Conservation (phyloP, 1,140 invertebrate species). For the Drosophila simulans region DNA sequence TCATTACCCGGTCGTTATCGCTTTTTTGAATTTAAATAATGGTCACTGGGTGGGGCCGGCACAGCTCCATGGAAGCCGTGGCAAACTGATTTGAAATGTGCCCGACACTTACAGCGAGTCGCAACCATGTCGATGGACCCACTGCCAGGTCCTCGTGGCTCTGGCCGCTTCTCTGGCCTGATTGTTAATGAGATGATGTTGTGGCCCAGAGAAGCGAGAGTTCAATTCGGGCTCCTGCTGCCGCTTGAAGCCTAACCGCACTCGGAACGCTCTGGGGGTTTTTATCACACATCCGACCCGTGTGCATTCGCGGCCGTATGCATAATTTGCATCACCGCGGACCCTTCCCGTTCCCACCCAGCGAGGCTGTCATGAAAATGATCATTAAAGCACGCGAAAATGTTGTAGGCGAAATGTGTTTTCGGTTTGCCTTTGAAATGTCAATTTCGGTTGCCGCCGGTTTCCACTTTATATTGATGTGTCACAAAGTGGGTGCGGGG, state of each 20-base stretch:
- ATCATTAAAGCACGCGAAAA: conserved; percentile 71
- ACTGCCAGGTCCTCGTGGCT: background rate
- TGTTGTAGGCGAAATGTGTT: conserved; percentile 72
- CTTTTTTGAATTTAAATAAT: conserved; percentile 79
- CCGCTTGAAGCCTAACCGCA: conserved; percentile 30
- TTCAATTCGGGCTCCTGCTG: conserved; percentile 6
- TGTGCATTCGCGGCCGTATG: conserved; percentile 57
- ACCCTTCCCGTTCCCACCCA: background rate
- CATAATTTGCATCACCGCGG: conserved; percentile 54
- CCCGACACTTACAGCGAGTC: conserved; percentile 46
- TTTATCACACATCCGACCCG: conserved; percentile 74
- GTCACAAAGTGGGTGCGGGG: background rate
- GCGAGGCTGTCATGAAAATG: conserved; percentile 42
- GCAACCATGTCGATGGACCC: conserved; percentile 21
- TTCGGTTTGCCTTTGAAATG: conserved; percentile 70
- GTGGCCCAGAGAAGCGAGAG: conserved; percentile 37
- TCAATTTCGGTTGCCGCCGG: conserved; percentile 54
- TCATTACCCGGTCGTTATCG: conserved; percentile 79
- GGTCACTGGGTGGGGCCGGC: conserved; percentile 14
- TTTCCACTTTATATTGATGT: conserved; percentile 13
- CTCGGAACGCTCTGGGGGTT: conserved; percentile 62
- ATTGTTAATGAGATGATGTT: conserved; percentile 71
- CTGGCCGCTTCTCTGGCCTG: conserved; percentile 34
- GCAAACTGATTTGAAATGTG: conserved; percentile 69
- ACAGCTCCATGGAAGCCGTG: background rate